Evolutionary conservation across 2,888 invertebrate species (phyloP).

Genomic region (Ennomos fuscantarius): DNA sequence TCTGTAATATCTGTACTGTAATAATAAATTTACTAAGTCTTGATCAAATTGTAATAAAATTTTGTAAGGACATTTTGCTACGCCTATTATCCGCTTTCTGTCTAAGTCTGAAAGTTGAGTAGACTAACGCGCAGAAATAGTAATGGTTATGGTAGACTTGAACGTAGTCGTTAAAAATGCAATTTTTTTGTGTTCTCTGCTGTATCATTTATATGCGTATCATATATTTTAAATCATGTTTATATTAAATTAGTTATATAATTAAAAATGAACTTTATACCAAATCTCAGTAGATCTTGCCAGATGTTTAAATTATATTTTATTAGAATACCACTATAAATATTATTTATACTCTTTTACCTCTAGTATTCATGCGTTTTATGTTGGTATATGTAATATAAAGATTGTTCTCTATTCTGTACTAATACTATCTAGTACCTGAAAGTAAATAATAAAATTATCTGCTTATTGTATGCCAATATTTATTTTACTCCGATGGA

Average conservation of each 20-base stretch:
- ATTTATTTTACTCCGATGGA: too few species aligned
- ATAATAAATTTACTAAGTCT: slow-evolving; percentile 21
- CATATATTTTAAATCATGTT: too few species aligned
- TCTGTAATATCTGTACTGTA: slow-evolving; percentile 2
- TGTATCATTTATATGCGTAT: too few species aligned
- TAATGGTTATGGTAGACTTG: not conserved
- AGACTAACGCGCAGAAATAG: slow-evolving; percentile 11
- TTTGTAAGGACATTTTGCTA: slow-evolving; percentile 21
- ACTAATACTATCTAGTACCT: too few species aligned
- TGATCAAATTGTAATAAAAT: slow-evolving; percentile 9
- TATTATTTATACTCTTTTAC: not conserved
- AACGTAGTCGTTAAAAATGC: too few species aligned
- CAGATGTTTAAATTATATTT: not conserved
- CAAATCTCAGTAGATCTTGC: not conserved
- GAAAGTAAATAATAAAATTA: too few species aligned
- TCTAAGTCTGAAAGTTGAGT: slow-evolving; percentile 49
- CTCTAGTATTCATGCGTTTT: not conserved
- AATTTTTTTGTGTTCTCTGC: too few species aligned
- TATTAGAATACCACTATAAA: not conserved
- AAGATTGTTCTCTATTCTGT: too few species aligned
- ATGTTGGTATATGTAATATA: not conserved
- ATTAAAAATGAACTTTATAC: too few species aligned
- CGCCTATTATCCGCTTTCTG: slow-evolving; percentile 32
- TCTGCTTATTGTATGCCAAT: too few species aligned
- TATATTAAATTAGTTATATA: too few species aligned